Evolutionary conservation across 2,113 vertebrate species (phyloP).

Genomic region (Hassar affinis): DNA sequence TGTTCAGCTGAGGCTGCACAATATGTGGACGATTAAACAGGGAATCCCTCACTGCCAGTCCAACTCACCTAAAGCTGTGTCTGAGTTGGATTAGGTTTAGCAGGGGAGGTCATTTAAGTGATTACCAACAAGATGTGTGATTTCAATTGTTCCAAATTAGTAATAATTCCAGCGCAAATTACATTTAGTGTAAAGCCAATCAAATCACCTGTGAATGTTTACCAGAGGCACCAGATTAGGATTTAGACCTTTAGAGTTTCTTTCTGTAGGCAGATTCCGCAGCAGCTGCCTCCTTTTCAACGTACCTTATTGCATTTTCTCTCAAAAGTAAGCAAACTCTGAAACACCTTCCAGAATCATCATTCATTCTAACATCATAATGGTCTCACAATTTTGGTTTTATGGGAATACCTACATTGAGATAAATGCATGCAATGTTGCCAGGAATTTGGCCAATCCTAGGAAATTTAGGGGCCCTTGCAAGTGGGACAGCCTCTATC

Average conservation of each 20-base stretch:
- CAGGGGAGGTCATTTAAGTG: slow-evolving; percentile 14
- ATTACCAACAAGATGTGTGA: slow-evolving; percentile 26
- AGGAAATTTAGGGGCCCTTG: not conserved
- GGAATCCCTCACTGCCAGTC: not conserved
- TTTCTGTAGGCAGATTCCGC: not conserved
- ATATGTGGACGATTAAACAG: slow-evolving; percentile 24
- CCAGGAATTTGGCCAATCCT: not conserved
- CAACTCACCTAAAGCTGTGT: slow-evolving; percentile 5
- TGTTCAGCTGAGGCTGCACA: slow-evolving; percentile 10
- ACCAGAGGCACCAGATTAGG: not conserved
- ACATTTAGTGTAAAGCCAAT: not conserved
- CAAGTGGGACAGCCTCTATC: not conserved
- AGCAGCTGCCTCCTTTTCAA: not conserved
- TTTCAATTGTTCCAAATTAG: slow-evolving; percentile 22
- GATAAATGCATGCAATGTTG: not conserved
- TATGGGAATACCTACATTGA: not conserved
- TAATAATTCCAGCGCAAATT: slow-evolving; percentile 26
- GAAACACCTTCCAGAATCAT: not conserved
- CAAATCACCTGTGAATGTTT: not conserved
- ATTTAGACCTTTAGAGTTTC: not conserved
- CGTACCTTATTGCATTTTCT: not conserved
- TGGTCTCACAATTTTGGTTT: not conserved
- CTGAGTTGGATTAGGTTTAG: slow-evolving; percentile 18
- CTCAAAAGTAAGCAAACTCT: not conserved
- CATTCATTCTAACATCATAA: not conserved